Base-by-base conservation (phyloP, 2,888 invertebrate species). In the Trimorus sp. region DNA sequence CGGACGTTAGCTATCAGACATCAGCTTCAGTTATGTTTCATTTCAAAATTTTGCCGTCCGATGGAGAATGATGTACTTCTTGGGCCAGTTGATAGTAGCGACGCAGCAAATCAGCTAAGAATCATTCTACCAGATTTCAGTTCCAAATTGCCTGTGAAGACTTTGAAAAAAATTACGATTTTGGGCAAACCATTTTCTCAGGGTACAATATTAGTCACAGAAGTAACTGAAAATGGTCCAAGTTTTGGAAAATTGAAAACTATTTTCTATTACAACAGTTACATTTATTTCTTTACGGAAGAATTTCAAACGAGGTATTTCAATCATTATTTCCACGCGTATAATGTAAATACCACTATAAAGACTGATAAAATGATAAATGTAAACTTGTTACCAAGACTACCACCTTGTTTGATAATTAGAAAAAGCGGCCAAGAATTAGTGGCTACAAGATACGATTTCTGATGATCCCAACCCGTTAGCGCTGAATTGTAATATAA, bases 211-310 rank as follows among this genome's bases (percentile, higher is more conserved):
- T 53, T 76, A 51, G 62, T 77, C 11, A 60, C 26, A 11, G 8
- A 76, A 71, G 42, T 75, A 7, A 66, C 16, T n/a, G 66, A 76
- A 16, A 48, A 81, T 36, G 71, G 71, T 56, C 76, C 73, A 26
- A 38, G 66, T 45, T 81, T 81, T 59, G 76, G 73, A 38, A 14
- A 11, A 37, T 12, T 81, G n/a, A 73, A 74, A 63, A 71, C 68
- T 9, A 75, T 81, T 6, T 81, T 81, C 48, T 36, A 54, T 53
- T 71, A 58, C n/a, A 56, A 73, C 12, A 26, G 49, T 45, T 12
- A 73, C 0, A 15, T 63, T 37, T 63, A 73, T 11, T 73, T 73
- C 56, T 40, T 56, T 54, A 15, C 68, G 62, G 26, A 79, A 40
- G 7, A 58, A 54, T 49, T 79, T 9, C 3, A 26, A 3, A 68